These are phyloP conservation scores for Loriculus beryllinus DNA, from an alignment of 2,797 vertebrate species.

Conservation along the genomic window DNA sequence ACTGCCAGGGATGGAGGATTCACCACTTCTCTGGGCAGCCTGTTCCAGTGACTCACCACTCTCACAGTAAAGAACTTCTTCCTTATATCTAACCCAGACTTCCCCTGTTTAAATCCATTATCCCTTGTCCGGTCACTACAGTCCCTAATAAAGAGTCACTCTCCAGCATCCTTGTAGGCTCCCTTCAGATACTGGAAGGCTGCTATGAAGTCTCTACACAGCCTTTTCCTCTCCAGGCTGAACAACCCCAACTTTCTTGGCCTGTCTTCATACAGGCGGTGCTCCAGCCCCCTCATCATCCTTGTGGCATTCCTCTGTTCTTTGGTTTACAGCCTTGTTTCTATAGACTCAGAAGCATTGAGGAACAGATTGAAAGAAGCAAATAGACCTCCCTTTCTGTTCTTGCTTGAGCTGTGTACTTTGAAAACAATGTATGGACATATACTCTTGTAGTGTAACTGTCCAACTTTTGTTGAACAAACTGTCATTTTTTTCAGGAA, in stretches of 20 bases:
- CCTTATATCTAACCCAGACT: not conserved
- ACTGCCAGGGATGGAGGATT: not conserved
- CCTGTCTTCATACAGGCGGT: not conserved
- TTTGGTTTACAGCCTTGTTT: not conserved
- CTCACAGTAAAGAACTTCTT: not conserved
- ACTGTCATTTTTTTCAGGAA: slow-evolving; percentile 78
- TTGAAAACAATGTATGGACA: not conserved
- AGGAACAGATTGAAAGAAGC: not conserved
- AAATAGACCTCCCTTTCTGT: not conserved
- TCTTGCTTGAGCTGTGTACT: not conserved
- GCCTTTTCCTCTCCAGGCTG: not conserved
- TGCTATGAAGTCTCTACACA: not conserved
- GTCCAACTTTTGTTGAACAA: not conserved
- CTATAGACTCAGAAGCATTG: not conserved
- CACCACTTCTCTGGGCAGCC: not conserved
- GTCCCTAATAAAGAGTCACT: not conserved
- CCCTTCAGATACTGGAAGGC: not conserved
- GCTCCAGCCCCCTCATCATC: not conserved
- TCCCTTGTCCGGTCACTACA: not conserved
- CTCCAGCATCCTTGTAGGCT: not conserved
- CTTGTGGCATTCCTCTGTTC: not conserved
- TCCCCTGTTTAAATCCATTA: not conserved
- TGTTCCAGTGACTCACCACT: not conserved
- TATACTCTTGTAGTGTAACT: not conserved
- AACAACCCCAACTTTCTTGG: not conserved